A percentile compares a stretch with the other conserved stretches of the same genome.
Conservation (phyloP, 2,113 vertebrate genomes). For the Prochilodus magdalenae region DNA sequence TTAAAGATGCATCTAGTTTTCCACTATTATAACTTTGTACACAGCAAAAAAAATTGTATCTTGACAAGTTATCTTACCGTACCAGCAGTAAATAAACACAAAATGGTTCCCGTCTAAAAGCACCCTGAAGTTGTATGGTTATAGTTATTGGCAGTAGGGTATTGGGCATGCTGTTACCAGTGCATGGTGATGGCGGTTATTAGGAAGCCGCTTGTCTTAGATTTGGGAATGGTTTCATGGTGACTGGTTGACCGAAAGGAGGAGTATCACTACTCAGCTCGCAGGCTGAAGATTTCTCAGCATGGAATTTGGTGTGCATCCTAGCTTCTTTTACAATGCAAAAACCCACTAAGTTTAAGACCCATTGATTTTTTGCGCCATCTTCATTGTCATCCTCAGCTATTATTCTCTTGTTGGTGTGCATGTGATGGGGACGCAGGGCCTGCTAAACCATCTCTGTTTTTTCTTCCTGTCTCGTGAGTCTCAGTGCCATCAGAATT, state of each 20-base stretch:
- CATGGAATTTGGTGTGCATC: constrained; percentile 57
- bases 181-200: neutral
- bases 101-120: neutral
- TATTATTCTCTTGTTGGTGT: constrained; percentile 17
- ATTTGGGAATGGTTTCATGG: constrained; percentile 29
- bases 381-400: constrained; percentile 18
- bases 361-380: constrained; percentile 14
- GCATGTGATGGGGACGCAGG: constrained; percentile 26
- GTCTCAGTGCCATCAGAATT: constrained; percentile 11
- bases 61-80: neutral
- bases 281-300: constrained; percentile 66
- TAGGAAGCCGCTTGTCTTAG: neutral
- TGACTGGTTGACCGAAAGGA: constrained; percentile 54
- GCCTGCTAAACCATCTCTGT: constrained; percentile 55
- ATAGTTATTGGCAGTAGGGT: constrained; percentile 29
- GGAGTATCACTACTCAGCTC: constrained; percentile 77
- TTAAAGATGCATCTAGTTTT: too few relatives aligned
- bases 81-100: neutral
- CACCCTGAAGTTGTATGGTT: neutral
- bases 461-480: neutral
- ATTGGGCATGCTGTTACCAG: neutral
- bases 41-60: too few relatives aligned
- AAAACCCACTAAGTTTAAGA: constrained; percentile 31
- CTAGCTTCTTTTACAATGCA: constrained; percentile 38
- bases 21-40: too few relatives aligned